Evolutionary conservation across 2,888 invertebrate species (phyloP).

Genomic region (Eulithis prunata): DNA sequence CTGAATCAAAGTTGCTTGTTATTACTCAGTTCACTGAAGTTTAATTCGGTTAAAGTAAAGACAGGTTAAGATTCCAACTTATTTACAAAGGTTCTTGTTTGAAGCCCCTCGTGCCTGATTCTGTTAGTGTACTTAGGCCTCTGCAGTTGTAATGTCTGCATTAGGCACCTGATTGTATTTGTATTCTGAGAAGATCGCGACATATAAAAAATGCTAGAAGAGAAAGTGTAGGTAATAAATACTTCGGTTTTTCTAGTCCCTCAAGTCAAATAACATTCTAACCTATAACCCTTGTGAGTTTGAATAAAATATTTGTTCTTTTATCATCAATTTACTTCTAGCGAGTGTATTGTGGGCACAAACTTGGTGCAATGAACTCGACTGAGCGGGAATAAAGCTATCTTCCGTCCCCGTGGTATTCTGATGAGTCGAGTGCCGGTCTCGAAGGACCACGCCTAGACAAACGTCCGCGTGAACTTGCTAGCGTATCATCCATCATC

Average conservation of each 20-base stretch:
- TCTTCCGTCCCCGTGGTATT: slow-evolving; percentile 4
- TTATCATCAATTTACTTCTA: background rate
- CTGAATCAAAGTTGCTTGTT: slow-evolving; percentile 26
- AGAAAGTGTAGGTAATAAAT: no score
- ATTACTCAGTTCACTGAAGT: slow-evolving; percentile 8
- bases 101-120: background rate
- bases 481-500: background rate
- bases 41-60: slow-evolving; percentile 11
- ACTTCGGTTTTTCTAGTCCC: no score
- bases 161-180: no score
- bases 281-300: background rate
- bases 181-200: no score
- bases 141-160: no score
- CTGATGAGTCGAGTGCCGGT: slow-evolving; percentile 8
- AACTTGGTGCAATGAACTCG: background rate
- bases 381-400: slow-evolving; percentile 12
- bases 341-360: background rate
- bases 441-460: background rate
- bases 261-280: no score
- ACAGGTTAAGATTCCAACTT: slow-evolving; percentile 4
- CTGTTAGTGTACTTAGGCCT: background rate
- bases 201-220: no score
- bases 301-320: background rate
- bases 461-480: background rate
- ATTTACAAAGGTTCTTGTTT: no score